Base-by-base conservation (phyloP, 2,888 invertebrate species). In the Eucriotettix oculatus region DNA sequence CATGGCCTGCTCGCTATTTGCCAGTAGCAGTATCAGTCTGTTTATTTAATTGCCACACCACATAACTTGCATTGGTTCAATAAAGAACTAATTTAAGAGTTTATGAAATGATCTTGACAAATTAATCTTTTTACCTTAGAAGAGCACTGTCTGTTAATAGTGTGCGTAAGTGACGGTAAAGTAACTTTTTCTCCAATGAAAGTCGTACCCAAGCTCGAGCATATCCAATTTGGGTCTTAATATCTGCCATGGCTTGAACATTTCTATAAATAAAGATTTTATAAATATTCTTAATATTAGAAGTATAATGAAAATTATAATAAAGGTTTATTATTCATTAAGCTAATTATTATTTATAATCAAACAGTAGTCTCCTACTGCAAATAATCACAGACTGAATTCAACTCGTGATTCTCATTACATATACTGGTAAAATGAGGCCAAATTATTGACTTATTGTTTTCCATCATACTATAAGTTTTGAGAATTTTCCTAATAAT, bases 161-260 rank as follows among this genome's bases (percentile, higher is more conserved):
- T 16, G 89, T 88, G 62, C 92, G 85, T 61, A 99, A 79, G 75
- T 99, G 97, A 67, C 90, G 85, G 1, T 96, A 96, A 1, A 99
- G 77, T 54, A 97, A 79, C 73, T 99, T 99, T 74, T 98, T 95
- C 72, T 99, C 99, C 55, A 99, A 76, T 0, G 97, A 90, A 40
- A 99, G 77, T 59, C 99, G 82, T 5, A 99, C 92, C 90, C 95
- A 99, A 1, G 99, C 98, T 67, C 98, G 80, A 0, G 91, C 90
- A 72, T 89, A 90, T 1, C 66, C 98, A 94, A 68, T 98, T 95
- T 0, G 98, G 0, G 98, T 98, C 76, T 95, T 96, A 60, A 99
- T 96, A 71, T 98, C 98, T 0, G 90, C 87, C 94, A 99, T 97
- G 41, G 90, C 86, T 77, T 93, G 87, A 43, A 93, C 85, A 71